Evolutionary conservation across 2,888 invertebrate species (phyloP), one percentile per base, ranked within the genome.

Genomic region (Trichopoda pennipes): DNA sequence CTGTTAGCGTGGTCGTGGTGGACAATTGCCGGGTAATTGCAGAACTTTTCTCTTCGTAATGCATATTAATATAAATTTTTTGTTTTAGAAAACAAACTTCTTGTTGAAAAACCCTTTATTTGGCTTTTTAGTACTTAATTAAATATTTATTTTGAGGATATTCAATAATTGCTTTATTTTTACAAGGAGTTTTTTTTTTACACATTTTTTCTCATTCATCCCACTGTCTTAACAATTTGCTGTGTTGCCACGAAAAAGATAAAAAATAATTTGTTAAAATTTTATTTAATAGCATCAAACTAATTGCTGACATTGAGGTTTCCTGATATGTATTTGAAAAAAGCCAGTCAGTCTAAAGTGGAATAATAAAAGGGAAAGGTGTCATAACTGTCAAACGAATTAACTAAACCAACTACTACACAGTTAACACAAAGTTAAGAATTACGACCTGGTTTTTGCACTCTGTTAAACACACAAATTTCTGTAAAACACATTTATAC

Each of bases 261-360:
- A 72, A 51, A 55, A 76, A 79, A 72, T 72, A 82, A 82, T 82
- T 82, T 82, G 82, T 76, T 79, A 38, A 69, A 79, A 72, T 82
- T 76, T 79, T 82, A 79, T 82, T 82, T 79, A 79, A 82, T 79
- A 80, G 82, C 72, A 79, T n/a, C n/a, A n/a, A n/a, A 72, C 82
- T 82, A 82, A 76, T 82, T 79, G 82, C 76, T 76, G 82, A 82
- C 82, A 79, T 82, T 79, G 82, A 75, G 79, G 79, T 79, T 82
- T 68, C 17, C 51, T 61, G 51, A 49, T 49, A 4, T 28, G 4
- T 4, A 38, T 7, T 1, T 9, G 9, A 28, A 53, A 68, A 68
- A 12, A 2, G 49, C n/a, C n/a, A n/a, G n/a, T 17, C 19, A 17
- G 8, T n/a, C 51, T 8, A 38, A 56, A 21, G 44, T 8, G 8